Base-by-base conservation (phyloP, 2,888 invertebrate genomes). In the Xylota segnis region DNA sequence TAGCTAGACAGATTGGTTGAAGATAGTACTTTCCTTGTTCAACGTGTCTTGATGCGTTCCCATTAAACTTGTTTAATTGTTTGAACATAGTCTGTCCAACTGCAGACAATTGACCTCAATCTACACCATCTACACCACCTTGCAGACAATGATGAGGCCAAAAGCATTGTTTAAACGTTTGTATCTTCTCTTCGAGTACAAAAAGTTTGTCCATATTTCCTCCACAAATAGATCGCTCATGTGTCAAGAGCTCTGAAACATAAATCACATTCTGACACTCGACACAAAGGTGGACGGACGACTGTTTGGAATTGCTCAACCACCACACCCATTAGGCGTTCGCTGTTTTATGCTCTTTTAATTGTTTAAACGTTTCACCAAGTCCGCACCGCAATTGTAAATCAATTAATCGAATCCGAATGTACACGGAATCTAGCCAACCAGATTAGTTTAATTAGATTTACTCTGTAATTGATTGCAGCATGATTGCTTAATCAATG, bases 401-500 rank as follows among this genome's bases (percentile, higher is more conserved):
- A 43, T 45, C 43, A 72, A 72, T 34, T 52, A 59, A 66, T 72
- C 50, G 37, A 52, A 56, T 40, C 52, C 12, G 7, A 56, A 52
- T 54, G 16, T 5, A 34, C 5, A 23, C 32, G 61, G 70, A 23
- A 58, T 70, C 52, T 3, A 43, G 2, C 40, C 32, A 45, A 29
- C 10, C 40, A 66, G 58, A 72, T 71, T 65, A 79, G 58, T 54
- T 68, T 61, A 72, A 77, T 71, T 72, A 79, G 71, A 63, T 14
- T 63, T 40, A 52, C 52, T 76, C 75, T 70, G 23, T 71, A 82
- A 82, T 77, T 65, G 77, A 83, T 58, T 71, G 65, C 63, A 76
- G 40, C 50, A 76, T 52, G 58, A 76, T 83, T 83, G 71, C 71
- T 83, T 54, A 54, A 77, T 77, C 83, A 71, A 59, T 66, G 43